Evolutionary conservation across 1,140 invertebrate genomes (phyloP), one percentile per base, ranked within the genome.

Genomic region (Dreissena rostriformis): DNA sequence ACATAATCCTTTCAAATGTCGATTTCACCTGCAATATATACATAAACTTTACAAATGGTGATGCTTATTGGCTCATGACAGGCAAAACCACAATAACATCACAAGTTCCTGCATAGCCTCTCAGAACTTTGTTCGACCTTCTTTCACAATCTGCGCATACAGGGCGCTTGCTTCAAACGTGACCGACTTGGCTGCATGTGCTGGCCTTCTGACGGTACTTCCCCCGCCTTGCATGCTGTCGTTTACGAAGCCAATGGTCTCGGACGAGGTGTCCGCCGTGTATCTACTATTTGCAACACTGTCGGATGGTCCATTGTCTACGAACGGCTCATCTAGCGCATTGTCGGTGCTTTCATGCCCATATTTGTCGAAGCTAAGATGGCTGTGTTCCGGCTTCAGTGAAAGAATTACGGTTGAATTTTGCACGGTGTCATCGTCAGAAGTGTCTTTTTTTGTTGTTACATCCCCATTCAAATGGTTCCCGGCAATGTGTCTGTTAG

Each of bases 51-150:
- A 39, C 2, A 39, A 39, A 39, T 5, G 2, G 39, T 8, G 39
- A 39, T 39, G 39, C 39, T 8, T 39, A 39, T 8, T 39, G 39
- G 2, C 39, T 8, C 8, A 39, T 39, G 2, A n/a, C n/a, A n/a
- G n/a, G 39, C 8, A 8, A 39, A 39, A 39, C 39, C 39, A 39
- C 2, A 39, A 39, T 39, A 39, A 2, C 2, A 39, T 39, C 39
- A 39, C 4, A 39, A 39, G 39, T 39, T 8, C 8, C 39, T 39
- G 4, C 19, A n/a, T 11, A n/a, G 17, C 17, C 14, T 63, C 4
- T 52, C 51, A 80, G 71, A 80, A 80, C 65, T 80, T 80, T 22
- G 79, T 81, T 29, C 28, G 61, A 12, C 79, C 79, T 53, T 81
- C 79, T 65, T 81, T 81, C 15, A 29, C 66, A 14, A 81, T 70